phyloP scores from a whole-genome alignment of 2,888 invertebrate species.

The Acanthoscelides obtectus region DNA sequence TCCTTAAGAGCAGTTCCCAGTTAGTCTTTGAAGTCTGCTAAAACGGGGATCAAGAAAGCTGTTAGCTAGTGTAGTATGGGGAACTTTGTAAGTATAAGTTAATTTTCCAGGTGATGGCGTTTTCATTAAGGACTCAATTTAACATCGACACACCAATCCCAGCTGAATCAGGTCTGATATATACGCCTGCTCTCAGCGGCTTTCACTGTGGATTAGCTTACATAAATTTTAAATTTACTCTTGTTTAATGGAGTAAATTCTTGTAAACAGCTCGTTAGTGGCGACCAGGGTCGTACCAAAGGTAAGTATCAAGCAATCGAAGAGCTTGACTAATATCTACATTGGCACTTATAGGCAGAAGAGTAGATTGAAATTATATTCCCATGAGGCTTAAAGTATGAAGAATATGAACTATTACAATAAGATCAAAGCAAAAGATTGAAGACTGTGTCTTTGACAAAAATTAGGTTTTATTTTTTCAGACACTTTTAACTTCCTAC shows the following conservation, averaged over 20 bases:
- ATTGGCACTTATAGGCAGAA: too few relatives aligned
- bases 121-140: background rate
- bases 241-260: background rate
- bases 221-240: background rate
- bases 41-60: background rate
- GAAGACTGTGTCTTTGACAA: too few relatives aligned
- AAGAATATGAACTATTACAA: too few relatives aligned
- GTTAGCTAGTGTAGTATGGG: background rate
- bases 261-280: background rate
- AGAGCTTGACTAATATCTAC: too few relatives aligned
- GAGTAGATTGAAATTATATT: too few relatives aligned
- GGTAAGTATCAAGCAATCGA: too few relatives aligned
- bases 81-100: background rate
- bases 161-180: background rate
- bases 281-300: background rate
- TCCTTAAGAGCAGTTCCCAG: background rate
- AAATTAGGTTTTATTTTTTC: too few relatives aligned
- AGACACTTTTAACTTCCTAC: too few relatives aligned
- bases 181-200: background rate
- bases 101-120: background rate
- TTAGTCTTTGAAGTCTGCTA: background rate
- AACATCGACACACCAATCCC: background rate
- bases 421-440: too few relatives aligned
- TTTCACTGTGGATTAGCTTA: background rate
- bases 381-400: too few relatives aligned